A percentile compares a stretch with the other conserved stretches of the same genome.
Evolutionary conservation across 2,113 vertebrate species (phyloP).

Genomic region (Tympanuchus pallidicinctus): DNA sequence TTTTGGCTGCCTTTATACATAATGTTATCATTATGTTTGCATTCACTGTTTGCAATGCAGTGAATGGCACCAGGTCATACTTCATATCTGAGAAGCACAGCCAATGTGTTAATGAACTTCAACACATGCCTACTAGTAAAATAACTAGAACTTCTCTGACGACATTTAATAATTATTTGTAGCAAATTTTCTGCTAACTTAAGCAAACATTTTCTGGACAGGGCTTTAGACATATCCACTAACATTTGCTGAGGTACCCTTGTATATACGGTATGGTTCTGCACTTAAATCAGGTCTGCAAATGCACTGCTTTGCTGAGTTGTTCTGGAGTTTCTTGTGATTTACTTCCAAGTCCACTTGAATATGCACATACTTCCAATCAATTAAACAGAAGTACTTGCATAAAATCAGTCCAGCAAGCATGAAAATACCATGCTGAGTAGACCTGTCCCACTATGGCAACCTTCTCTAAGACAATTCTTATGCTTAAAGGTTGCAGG

Average conservation of each 20-base stretch:
- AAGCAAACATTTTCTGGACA: neutral
- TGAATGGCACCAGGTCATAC: neutral
- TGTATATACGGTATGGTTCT: accelerated
- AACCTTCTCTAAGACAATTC: neutral
- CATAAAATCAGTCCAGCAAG: neutral
- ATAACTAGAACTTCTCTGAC: slow-evolving; percentile 21
- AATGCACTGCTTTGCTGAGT: neutral
- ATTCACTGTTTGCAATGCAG: neutral
- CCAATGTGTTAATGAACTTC: neutral
- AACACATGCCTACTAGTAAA: neutral
- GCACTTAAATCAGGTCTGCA: neutral
- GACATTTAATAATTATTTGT: slow-evolving; percentile 48
- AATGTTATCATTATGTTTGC: neutral
- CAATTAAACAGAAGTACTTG: neutral
- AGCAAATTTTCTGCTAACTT: neutral
- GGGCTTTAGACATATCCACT: neutral
- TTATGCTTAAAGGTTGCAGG: neutral
- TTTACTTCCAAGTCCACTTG: neutral
- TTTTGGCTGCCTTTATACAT: neutral
- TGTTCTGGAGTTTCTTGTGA: neutral
- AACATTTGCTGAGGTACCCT: neutral
- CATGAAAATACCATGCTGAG: neutral
- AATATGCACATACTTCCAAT: neutral
- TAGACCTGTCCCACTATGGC: neutral
- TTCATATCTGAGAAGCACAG: neutral